Conservation (phyloP, 2,888 invertebrate species). For the Heliothis peltigera region DNA sequence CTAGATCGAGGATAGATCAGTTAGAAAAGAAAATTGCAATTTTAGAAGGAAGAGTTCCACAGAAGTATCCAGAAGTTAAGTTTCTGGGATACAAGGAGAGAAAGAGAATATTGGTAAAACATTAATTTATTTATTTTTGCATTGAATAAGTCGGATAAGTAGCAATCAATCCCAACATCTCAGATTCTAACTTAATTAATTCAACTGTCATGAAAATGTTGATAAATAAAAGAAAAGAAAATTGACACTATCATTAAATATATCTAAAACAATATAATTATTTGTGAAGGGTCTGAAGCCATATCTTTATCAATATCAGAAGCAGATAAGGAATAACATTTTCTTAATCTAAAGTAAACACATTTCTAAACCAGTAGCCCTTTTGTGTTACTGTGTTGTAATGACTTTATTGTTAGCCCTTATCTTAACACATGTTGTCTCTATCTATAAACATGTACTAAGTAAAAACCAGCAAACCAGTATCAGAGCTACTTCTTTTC, state of each 20-base stretch:
- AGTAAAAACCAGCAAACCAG: neutral
- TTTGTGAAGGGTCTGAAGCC: neutral
- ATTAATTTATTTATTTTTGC: neutral
- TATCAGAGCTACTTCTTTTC: too few species aligned
- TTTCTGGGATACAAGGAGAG: slow-evolving; percentile 97
- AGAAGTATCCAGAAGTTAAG: slow-evolving; percentile 97
- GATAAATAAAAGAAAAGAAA: too few species aligned
- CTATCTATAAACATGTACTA: neutral
- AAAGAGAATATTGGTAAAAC: slow-evolving; percentile 95
- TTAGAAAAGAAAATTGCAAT: slow-evolving; percentile 93
- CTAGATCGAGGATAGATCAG: slow-evolving; percentile 91
- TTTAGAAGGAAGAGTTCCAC: slow-evolving; percentile 93
- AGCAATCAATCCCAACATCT: too few species aligned
- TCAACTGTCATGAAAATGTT: too few species aligned
- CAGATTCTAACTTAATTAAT: too few species aligned
- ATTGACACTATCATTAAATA: too few species aligned
- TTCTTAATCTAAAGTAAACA: slow-evolving; percentile 2
- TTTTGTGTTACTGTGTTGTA: neutral
- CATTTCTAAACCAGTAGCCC: slow-evolving; percentile 11
- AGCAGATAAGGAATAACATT: slow-evolving; percentile 26
- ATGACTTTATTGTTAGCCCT: neutral
- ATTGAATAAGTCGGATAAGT: too few species aligned
- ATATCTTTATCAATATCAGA: slow-evolving; percentile 26
- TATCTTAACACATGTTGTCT: neutral
- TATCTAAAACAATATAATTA: too few species aligned